Evolutionary conservation across 2,888 invertebrate species (phyloP).

Genomic region (Mythimna impura): DNA sequence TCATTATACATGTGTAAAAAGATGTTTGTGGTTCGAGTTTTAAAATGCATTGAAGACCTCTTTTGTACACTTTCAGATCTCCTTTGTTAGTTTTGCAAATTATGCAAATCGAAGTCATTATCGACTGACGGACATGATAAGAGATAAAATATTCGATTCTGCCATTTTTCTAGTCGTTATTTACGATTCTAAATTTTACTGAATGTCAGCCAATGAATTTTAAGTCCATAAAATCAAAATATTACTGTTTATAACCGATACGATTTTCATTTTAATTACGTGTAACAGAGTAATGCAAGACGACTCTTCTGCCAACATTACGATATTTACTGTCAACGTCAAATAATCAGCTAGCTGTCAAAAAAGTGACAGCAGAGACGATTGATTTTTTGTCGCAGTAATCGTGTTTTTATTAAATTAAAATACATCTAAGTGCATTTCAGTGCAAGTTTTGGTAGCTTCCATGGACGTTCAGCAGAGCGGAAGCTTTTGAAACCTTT

Average conservation of each 20-base stretch:
- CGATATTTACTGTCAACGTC: constrained; percentile 31
- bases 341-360: constrained; percentile 57
- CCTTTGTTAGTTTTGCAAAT: background rate
- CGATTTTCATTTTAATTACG: background rate
- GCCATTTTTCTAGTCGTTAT: background rate
- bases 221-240: too few species aligned
- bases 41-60: constrained; percentile 19
- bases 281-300: constrained; percentile 19
- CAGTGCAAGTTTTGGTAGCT: constrained; percentile 33
- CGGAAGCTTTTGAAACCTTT: constrained; percentile 40
- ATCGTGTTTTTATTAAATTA: constrained; percentile 58
- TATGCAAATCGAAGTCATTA: background rate
- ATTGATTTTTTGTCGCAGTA: constrained; percentile 64
- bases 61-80: background rate
- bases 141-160: background rate
- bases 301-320: constrained; percentile 30
- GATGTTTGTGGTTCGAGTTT: constrained; percentile 58
- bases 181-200: background rate
- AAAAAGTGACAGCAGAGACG: constrained; percentile 45
- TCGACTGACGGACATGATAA: too few species aligned
- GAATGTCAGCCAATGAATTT: background rate
- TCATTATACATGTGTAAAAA: background rate
- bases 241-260: background rate
- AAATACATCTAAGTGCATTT: constrained; percentile 34
- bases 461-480: constrained; percentile 63